Conservation (phyloP, 2,888 invertebrate species). For the Acheta domesticus region DNA sequence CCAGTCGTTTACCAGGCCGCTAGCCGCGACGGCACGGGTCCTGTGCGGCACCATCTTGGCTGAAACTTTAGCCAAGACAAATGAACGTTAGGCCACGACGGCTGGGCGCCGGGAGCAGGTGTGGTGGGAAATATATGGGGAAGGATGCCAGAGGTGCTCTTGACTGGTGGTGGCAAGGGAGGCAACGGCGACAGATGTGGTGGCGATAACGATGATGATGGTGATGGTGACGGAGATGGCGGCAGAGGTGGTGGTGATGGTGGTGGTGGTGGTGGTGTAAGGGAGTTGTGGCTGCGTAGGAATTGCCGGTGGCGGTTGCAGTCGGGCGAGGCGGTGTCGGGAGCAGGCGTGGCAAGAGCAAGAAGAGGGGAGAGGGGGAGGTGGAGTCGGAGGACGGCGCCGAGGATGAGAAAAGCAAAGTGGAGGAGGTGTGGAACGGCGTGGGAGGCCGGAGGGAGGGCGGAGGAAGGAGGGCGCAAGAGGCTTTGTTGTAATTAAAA, state of each 20-base stretch:
- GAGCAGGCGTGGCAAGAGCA: neutral
- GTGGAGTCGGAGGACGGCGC: neutral
- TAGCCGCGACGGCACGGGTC: neutral
- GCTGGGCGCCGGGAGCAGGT: conserved; percentile 27
- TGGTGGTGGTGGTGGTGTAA: no score
- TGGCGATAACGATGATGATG: no score
- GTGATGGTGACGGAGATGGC: no score
- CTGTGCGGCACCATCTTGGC: conserved; percentile 25
- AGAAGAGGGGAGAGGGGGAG: conserved; percentile 24
- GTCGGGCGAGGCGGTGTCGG: neutral
- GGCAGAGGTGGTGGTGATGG: no score
- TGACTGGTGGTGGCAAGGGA: no score
- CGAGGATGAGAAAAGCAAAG: conserved; percentile 7
- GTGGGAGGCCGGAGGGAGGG: conserved; percentile 20
- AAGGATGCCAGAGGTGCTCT: conserved; percentile 18
- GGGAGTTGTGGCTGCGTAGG: no score
- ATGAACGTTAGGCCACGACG: conserved; percentile 25
- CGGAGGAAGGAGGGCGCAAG: conserved; percentile 12
- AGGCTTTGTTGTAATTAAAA: conserved; percentile 34
- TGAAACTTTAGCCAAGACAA: conserved; percentile 31
- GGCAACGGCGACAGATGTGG: no score
- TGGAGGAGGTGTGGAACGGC: conserved; percentile 12
- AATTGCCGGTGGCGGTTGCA: no score
- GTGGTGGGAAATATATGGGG: conserved; percentile 32
- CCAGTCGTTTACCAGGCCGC: conserved; percentile 9